These are phyloP conservation scores for Sorex araneus DNA, from an alignment of 2,113 vertebrate genomes.

Conservation along the genomic window DNA sequence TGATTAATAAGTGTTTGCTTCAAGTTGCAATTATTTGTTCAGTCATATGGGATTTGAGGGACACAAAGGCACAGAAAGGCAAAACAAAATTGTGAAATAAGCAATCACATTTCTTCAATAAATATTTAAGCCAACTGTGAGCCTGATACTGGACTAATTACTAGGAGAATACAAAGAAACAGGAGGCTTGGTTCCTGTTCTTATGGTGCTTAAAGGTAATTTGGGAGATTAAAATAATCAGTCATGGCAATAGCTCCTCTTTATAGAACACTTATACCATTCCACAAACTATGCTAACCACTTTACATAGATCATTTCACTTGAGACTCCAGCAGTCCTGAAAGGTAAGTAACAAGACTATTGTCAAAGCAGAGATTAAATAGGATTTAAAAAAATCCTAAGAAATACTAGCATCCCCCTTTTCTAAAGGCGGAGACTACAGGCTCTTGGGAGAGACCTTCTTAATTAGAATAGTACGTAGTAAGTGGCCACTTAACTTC, in stretches of 20 bases:
- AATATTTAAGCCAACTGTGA: constrained; percentile 65
- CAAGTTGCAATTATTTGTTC: constrained; percentile 46
- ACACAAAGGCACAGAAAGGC: background rate
- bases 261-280: constrained; percentile 52
- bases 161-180: constrained; percentile 57
- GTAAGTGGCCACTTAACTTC: background rate
- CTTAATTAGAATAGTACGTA: background rate
- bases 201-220: constrained; percentile 65
- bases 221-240: constrained; percentile 79
- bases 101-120: constrained; percentile 59
- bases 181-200: constrained; percentile 15
- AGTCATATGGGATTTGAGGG: constrained; percentile 4
- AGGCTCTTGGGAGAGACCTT: background rate
- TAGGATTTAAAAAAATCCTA: constrained; percentile 8
- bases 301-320: constrained; percentile 36
- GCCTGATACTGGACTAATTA: constrained; percentile 43
- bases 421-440: background rate
- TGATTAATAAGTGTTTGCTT: constrained; percentile 41
- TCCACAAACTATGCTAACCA: constrained; percentile 35
- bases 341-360: constrained; percentile 46
- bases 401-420: constrained; percentile 27
- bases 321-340: constrained; percentile 38
- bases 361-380: constrained; percentile 59
- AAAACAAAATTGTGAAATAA: constrained; percentile 61
- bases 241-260: constrained; percentile 54